phyloP scores from a whole-genome alignment of 2,888 invertebrate genomes.

The Sepiola atlantica region DNA sequence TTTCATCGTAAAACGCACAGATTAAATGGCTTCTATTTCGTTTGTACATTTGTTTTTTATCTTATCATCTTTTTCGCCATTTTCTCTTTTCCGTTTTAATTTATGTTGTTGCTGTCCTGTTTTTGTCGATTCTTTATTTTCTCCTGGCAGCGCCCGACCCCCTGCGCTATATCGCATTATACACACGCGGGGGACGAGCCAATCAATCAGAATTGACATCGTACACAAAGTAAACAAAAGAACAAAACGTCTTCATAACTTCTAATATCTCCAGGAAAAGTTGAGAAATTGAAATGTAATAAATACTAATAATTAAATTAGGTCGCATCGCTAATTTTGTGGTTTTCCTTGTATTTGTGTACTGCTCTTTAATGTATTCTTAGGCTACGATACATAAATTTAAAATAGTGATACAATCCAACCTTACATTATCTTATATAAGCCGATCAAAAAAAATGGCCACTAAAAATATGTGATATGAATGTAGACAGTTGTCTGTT shows the following conservation, averaged over 20 bases:
- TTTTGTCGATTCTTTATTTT: not conserved
- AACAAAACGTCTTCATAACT: not conserved
- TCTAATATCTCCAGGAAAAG: not conserved
- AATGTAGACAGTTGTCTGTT: no score
- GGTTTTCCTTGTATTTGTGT: not conserved
- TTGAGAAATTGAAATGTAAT: not conserved
- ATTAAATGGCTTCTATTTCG: not conserved
- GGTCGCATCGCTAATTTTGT: not conserved
- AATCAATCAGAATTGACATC: conserved; percentile 32
- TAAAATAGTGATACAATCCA: not conserved
- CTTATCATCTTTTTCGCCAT: not conserved
- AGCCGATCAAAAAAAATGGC: no score
- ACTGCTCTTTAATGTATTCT: not conserved
- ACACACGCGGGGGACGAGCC: not conserved
- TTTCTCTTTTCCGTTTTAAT: not conserved
- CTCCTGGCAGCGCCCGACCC: not conserved
- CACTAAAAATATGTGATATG: no score
- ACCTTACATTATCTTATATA: not conserved
- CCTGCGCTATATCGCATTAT: not conserved
- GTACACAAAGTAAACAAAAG: not conserved
- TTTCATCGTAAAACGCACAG: no score
- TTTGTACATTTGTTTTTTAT: not conserved
- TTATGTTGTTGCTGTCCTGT: not conserved
- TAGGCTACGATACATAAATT: not conserved
- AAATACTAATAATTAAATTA: conserved; percentile 18